Evolutionary conservation across 2,797 vertebrate genomes (phyloP), one percentile per base, ranked within the genome.

Genomic region (Hemitrygon akajei): DNA sequence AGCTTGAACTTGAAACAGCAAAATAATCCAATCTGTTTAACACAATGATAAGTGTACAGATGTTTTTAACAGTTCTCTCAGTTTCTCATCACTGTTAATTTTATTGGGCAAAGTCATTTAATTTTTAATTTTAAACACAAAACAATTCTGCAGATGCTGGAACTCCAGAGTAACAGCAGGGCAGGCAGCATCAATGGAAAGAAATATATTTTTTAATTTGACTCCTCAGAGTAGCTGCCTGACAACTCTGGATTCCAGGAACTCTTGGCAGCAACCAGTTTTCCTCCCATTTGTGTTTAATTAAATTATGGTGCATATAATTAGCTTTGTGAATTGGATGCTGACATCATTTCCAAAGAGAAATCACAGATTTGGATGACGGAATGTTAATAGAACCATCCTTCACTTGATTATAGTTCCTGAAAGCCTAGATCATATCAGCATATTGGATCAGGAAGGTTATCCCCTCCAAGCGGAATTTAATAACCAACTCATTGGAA

Each of bases 401-500:
- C 27, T 14, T 63, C 63, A 69, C 16, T 37, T 89, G 86, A 89
- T 30, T 22, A 66, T 89, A 37, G 27, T 16, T 16, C 27, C 82
- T 56, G 56, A 30, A 14, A n/a, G 11, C 30, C 5, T 63, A n/a
- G 60, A 1, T 16, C 20, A 34, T 34, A 34, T 69, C 86, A 63
- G 1, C 27, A 87, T 18, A 87, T n/a, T 34, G 27, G 27, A 66
- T 14, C 30, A 66, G 86, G 18, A 89, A 89, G 66, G n/a, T 16
- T 37, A 22, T 63, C 4, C 60, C n/a, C n/a, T 89, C n/a, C 18
- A 18, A 22, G 10, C 37, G 47, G 40, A 73, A 56, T 7, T 47
- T 92, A 56, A 92, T 47, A 92, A 92, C 37, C 12, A 93, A 75
- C 91, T 56, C 47, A 73, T 30, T 93, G 91, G 40, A 91, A 93